phyloP scores from a whole-genome alignment of 2,113 vertebrate species.

The Muntiacus muntjak region DNA sequence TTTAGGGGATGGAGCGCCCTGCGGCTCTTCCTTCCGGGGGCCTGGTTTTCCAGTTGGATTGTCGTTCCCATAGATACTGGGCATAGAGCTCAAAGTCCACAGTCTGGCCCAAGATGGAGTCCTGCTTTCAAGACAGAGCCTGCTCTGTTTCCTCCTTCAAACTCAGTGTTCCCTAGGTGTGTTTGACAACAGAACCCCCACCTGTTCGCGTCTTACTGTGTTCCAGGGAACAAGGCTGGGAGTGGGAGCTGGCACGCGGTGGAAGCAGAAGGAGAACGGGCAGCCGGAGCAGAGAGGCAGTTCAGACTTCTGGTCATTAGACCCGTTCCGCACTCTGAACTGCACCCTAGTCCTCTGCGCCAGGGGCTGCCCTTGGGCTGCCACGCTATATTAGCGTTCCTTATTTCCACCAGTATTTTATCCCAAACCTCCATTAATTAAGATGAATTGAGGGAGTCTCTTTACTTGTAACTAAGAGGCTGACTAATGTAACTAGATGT shows the following conservation, averaged over 20 bases:
- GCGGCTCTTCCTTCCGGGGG: neutral
- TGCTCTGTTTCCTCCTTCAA: neutral
- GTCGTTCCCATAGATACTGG: neutral
- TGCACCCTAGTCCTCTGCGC: neutral
- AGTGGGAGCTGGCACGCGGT: neutral
- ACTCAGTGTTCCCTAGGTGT: neutral
- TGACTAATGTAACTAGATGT: conserved; percentile 20
- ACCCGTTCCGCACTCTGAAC: neutral
- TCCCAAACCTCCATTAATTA: neutral
- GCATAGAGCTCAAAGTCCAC: neutral
- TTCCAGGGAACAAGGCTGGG: neutral
- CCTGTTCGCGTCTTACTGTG: neutral
- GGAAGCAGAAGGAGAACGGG: neutral
- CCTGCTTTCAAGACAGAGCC: neutral
- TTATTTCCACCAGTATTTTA: neutral
- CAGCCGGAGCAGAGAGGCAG: neutral
- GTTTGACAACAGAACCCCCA: neutral
- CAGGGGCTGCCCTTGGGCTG: neutral
- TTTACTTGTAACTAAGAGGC: neutral
- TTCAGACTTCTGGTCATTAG: neutral
- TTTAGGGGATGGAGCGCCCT: neutral
- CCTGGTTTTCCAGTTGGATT: neutral
- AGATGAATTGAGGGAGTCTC: neutral
- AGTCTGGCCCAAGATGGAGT: neutral
- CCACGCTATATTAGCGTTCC: neutral